Evolutionary conservation across 1,140 invertebrate genomes (phyloP).

Genomic region (Calliphora vicina): DNA sequence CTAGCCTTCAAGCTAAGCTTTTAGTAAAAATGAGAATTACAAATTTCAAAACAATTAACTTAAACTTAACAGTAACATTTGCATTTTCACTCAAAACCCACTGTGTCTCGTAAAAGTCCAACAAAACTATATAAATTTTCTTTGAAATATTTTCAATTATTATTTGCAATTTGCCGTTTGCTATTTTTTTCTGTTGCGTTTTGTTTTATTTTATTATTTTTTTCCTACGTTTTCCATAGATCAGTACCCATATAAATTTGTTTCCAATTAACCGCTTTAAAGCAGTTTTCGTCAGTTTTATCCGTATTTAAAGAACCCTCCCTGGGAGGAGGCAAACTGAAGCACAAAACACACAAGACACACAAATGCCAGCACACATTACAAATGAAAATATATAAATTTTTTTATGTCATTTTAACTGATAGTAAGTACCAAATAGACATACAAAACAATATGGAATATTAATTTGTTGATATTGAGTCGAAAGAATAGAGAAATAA

Average conservation of each 20-base stretch:
- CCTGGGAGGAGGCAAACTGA: neutral
- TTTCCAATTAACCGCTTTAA: slow-evolving; percentile 13
- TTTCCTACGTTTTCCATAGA: neutral
- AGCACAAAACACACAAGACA: neutral
- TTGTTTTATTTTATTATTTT: neutral
- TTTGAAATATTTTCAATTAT: slow-evolving; percentile 19
- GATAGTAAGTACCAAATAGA: neutral
- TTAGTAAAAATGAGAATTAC: too few relatives aligned
- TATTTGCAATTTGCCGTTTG: slow-evolving; percentile 9
- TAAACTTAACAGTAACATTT: too few relatives aligned
- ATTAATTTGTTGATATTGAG: neutral
- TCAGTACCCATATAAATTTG: neutral
- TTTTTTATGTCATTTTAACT: neutral
- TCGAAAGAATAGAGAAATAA: neutral
- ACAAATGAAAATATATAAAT: neutral
- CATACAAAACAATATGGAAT: neutral
- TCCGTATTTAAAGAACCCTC: neutral
- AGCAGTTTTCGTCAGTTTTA: slow-evolving; percentile 25
- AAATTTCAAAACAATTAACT: too few relatives aligned
- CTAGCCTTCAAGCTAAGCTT: too few relatives aligned
- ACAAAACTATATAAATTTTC: neutral
- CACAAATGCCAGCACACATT: neutral
- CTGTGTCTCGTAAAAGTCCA: too few relatives aligned
- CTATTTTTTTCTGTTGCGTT: neutral
- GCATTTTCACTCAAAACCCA: too few relatives aligned